A percentile compares a stretch with the other conserved stretches of the same genome.
phyloP scores from a whole-genome alignment of 2,797 vertebrate genomes.

The Falco novaeseelandiae region DNA sequence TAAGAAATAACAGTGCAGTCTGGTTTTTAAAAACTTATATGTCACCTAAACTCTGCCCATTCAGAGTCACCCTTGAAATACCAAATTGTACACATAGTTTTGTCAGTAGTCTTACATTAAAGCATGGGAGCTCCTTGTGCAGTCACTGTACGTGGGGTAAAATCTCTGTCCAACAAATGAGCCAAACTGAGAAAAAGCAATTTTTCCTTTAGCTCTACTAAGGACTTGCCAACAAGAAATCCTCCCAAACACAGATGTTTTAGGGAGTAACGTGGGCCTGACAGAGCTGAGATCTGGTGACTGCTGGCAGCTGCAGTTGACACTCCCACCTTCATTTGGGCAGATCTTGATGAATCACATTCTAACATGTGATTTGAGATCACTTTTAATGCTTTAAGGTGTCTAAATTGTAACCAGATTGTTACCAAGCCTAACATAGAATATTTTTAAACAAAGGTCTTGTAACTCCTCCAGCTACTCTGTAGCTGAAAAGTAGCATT shows the following conservation, averaged over 20 bases:
- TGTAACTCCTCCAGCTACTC: background rate
- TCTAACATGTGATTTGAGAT: background rate
- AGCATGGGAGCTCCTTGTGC: background rate
- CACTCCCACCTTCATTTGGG: background rate
- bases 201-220: background rate
- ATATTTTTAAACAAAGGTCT: background rate
- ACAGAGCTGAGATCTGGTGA: conserved; percentile 37
- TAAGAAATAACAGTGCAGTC: background rate
- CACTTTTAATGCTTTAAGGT: background rate
- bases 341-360: conserved; percentile 47
- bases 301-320: conserved; percentile 54
- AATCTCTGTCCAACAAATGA: background rate
- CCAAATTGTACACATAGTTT: background rate
- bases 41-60: background rate
- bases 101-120: background rate
- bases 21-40: background rate
- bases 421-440: too few species aligned
- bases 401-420: background rate
- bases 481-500: background rate
- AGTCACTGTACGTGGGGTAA: rapidly evolving
- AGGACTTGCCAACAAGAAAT: background rate
- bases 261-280: conserved; percentile 50
- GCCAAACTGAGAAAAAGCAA: background rate
- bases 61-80: background rate
- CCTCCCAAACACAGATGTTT: conserved; percentile 52